phyloP scores from a whole-genome alignment of 2,797 vertebrate species.

The Hafferia zeledoni region DNA sequence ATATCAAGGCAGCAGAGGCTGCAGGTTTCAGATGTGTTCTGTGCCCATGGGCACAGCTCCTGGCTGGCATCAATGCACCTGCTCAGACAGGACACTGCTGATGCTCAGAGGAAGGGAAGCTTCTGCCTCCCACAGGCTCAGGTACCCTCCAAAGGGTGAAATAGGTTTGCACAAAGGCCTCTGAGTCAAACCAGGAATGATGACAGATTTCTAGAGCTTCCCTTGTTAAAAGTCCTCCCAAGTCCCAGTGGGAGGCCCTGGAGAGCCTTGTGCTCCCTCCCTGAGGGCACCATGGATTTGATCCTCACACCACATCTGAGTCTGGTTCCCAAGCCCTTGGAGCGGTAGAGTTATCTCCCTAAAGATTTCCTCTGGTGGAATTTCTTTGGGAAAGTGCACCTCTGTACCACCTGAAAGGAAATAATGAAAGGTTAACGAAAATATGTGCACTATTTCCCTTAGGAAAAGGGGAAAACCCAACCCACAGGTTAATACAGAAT shows the following conservation, averaged over 20 bases:
- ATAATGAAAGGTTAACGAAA: background rate
- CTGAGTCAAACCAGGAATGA: background rate
- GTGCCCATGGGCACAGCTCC: background rate
- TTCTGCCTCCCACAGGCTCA: background rate
- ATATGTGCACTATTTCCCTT: background rate
- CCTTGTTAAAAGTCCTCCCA: background rate
- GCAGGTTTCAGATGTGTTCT: background rate
- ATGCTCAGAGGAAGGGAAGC: background rate
- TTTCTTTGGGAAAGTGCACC: rapidly evolving
- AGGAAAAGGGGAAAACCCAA: background rate
- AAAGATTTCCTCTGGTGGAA: background rate
- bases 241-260: rapidly evolving
- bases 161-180: background rate
- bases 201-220: background rate
- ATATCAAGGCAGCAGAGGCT: background rate
- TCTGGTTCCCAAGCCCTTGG: background rate
- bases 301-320: background rate
- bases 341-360: background rate
- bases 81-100: background rate
- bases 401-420: background rate
- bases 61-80: background rate
- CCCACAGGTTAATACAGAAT: rapidly evolving
- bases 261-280: background rate
- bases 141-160: background rate
- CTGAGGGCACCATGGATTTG: background rate